Evolutionary conservation across 2,113 vertebrate genomes (phyloP), one percentile per base, ranked within the genome.

Genomic region (Rhinolophus sinicus): DNA sequence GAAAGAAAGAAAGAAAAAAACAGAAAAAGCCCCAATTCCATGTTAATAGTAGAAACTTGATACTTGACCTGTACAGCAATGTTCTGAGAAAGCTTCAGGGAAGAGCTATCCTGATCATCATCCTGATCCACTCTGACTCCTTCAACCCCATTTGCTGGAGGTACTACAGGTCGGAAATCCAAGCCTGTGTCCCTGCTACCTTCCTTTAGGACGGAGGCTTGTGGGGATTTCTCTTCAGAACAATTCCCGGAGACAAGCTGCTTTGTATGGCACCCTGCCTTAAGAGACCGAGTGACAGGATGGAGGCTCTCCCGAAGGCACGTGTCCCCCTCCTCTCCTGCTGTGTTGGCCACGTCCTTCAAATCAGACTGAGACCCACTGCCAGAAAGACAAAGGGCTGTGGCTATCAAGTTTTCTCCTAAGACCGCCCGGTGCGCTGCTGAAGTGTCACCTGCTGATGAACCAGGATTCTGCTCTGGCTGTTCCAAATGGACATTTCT

Each of bases 41-140:
- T 30, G 16, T 77, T 82, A 73, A 56, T 75, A 73, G 60, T 50
- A 93, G 90, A 96, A 96, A 97, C 54, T 88, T 38, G 92, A 96
- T 91, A 95, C 98, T 96, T 98, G 96, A 98, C 98, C 98, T 99
- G 98, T 77, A 98, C 98, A 15, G 98, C 98, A 92, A 98, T 98
- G 98, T 98, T 98, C 93, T 98, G 98, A 90, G 98, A 98, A 21
- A 97, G 98, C 93, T 98, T 88, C 97, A 80, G 96, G 78, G 97
- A 95, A 83, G 97, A 96, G 75, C 96, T 97, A 92, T 98, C 98
- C 94, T 97, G 69, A n/a, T 96, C 98, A 76, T 94, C 97, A 84
- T 98, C 98, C 95, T 97, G 95, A 90, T 90, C 96, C 90, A 76
- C 97, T 88, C 96, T 97, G 88, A 94, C 97, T 97, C 94, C 97